A percentile compares a stretch with the other conserved stretches of the same genome.
Conservation (phyloP, 2,797 vertebrate species). For the Alosa sapidissima region DNA sequence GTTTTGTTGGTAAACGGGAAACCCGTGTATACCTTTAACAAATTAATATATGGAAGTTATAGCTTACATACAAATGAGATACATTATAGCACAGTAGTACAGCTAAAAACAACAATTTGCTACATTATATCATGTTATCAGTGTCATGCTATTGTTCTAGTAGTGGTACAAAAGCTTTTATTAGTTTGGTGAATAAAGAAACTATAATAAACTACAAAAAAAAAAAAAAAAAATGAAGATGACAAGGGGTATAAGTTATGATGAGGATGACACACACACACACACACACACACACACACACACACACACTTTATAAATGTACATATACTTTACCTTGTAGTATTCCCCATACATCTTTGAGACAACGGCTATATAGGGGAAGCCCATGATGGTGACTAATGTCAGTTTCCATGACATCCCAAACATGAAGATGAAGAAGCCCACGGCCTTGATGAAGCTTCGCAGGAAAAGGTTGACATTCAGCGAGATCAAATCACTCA, state of each 20-base stretch:
- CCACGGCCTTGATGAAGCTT: conserved; percentile 80
- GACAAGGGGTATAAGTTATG: no score
- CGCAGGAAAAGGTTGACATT: conserved; percentile 92
- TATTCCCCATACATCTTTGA: conserved; percentile 90
- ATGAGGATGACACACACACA: no score
- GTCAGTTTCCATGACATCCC: conserved; percentile 93
- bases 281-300: neutral
- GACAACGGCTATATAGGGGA: conserved; percentile 88
- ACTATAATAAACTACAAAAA: no score
- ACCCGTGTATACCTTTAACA: no score
- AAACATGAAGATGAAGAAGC: conserved; percentile 91
- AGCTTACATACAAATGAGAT: no score
- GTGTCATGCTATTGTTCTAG: neutral
- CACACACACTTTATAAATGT: neutral
- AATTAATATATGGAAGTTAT: no score
- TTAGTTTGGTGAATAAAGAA: no score
- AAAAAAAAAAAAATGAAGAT: no score
- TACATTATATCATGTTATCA: neutral
- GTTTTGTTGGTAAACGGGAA: no score
- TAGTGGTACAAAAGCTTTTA: neutral
- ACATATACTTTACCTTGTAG: conserved; percentile 81
- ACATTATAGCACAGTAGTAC: no score
- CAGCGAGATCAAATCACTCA: conserved; percentile 92
- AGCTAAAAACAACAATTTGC: neutral
- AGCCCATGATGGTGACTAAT: conserved; percentile 88